Evolutionary conservation across 2,888 invertebrate genomes (phyloP).

Genomic region (Heterodera filipjevi): DNA sequence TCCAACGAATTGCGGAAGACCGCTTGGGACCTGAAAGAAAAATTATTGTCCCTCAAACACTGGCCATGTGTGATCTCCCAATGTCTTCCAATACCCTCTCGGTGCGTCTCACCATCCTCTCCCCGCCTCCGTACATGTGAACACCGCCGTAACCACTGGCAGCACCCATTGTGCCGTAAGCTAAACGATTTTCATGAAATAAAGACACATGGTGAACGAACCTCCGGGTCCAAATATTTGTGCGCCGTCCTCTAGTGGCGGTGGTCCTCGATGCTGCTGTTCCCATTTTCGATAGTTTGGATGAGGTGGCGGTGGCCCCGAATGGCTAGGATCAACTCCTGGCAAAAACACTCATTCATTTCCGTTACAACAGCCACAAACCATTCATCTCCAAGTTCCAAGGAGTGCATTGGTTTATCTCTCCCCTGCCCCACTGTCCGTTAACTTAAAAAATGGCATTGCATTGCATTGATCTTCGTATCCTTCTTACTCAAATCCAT

Average conservation of each 20-base stretch:
- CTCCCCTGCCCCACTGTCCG: constrained; percentile 43
- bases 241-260: constrained; percentile 12
- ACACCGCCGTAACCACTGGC: not conserved
- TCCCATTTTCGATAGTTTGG: constrained; percentile 25
- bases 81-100: not conserved
- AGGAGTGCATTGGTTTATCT: constrained; percentile 46
- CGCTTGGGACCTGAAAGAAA: not conserved
- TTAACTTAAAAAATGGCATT: constrained; percentile 17
- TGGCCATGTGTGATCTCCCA: not conserved
- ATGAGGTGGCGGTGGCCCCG: constrained; percentile 4
- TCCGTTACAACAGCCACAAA: not conserved
- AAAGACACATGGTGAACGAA: not conserved
- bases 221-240: constrained; percentile 19
- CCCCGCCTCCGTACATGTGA: constrained; percentile 17
- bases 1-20: constrained; percentile 5
- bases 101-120: constrained; percentile 6
- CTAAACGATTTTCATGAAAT: not conserved
- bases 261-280: constrained; percentile 6
- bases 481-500: not conserved
- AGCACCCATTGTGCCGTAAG: not conserved
- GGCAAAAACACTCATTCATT: not conserved
- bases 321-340: constrained; percentile 9
- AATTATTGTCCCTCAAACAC: not conserved
- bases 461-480: not conserved
- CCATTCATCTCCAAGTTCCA: constrained; percentile 42